A percentile compares a stretch with the other conserved stretches of the same genome.
These are phyloP conservation scores for Oscarella lobularis DNA, from an alignment of 37 sponge, comb jelly and placozoan species.

Conservation along the genomic window DNA sequence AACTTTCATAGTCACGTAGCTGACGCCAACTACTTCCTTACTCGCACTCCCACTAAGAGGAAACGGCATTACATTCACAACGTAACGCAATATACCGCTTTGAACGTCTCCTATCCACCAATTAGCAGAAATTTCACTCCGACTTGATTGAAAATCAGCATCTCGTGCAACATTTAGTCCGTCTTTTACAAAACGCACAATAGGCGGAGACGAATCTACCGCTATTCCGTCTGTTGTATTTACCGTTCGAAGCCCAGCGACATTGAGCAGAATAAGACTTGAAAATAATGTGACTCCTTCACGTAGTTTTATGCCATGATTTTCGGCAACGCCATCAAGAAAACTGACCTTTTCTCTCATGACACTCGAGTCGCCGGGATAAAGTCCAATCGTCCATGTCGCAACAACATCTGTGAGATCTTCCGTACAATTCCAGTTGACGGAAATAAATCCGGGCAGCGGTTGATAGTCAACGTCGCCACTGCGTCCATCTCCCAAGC, in stretches of 20 bases:
- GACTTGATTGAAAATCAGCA: background rate
- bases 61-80: background rate
- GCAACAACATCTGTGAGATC: background rate
- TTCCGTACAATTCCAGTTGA: background rate
- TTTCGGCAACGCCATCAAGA: background rate
- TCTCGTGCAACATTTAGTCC: background rate
- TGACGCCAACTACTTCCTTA: too few relatives aligned
- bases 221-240: constrained; percentile 10
- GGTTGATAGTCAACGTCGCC: background rate
- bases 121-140: background rate
- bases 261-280: constrained; percentile 25
- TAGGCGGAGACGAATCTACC: constrained; percentile 52
- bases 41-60: too few relatives aligned
- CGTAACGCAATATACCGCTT: background rate
- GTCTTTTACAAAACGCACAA: background rate
- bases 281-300: constrained; percentile 14
- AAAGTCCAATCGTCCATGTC: background rate
- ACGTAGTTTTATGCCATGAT: background rate
- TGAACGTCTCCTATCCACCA: background rate
- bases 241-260: constrained; percentile 25
- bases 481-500: background rate
- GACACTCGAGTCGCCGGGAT: background rate
- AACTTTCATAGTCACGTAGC: too few relatives aligned
- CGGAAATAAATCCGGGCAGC: background rate
- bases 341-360: background rate